Base-by-base conservation (phyloP, 2,113 vertebrate genomes). In the Microcebus tavaratra region DNA sequence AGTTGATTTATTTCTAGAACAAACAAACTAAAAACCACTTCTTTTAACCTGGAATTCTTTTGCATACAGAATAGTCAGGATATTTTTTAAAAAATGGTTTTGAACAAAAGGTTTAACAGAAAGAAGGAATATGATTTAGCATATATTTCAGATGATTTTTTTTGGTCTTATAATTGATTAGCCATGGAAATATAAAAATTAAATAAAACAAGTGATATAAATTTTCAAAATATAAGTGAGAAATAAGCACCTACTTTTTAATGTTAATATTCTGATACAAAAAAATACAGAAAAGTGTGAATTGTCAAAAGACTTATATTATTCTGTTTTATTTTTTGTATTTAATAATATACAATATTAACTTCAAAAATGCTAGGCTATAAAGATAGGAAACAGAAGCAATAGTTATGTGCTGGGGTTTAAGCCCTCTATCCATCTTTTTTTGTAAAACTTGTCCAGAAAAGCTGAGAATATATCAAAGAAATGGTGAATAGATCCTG, bases 401-500 rank as follows among this genome's bases (percentile, higher is more conserved):
- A 34, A 50, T 23, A 45, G 6, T 29, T n/a, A 36, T 5, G 20
- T 65, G 17, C 23, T 72, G 1, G 29, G 4, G 13, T 39, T 76
- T 90, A 92, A 86, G 67, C 15, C 7, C 5, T 76, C 0, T 68
- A 29, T 48, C 8, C 8, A 18, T 63, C 17, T 82, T 87, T 78
- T 75, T 13, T 42, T 25, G 20, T 70, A 68, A 96, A 87, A 67
- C 18, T 85, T 85, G 39, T 67, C 57, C 34, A 4, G 4, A 48
- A 78, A 91, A 59, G 1, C 48, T 67, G 65, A 80, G 63, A 94
- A 9, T 57, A 94, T 84, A 96, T 76, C 84, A 73, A 96, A 97
- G 96, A 98, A 98, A 14, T 39, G 70, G 79, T 80, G 93, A 96
- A 88, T 92, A 85, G 92, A 98, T 95, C 82, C 93, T 94, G 97